Percentiles rank a stretch among this genome's conserved stretches.
Evolutionary conservation across 2,888 invertebrate species (phyloP).

Genomic region (Parasteatoda lunata): DNA sequence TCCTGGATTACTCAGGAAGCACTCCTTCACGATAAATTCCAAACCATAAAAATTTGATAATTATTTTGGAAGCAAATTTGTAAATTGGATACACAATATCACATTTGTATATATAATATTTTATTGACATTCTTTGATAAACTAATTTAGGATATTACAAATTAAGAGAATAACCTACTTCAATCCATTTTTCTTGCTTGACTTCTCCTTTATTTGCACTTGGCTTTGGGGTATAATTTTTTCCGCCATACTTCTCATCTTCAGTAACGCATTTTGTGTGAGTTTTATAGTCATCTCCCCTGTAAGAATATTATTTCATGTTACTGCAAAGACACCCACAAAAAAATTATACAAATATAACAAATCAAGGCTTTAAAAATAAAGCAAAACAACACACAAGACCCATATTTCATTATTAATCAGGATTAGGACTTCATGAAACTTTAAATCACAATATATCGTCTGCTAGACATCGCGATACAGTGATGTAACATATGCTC

Average conservation of each 20-base stretch:
- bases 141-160: no score
- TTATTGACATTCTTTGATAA: neutral
- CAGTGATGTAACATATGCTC: no score
- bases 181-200: slow-evolving; percentile 90
- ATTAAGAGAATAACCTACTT: slow-evolving; percentile 72
- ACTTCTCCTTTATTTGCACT: slow-evolving; percentile 82
- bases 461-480: no score
- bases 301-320: slow-evolving; percentile 73
- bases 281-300: slow-evolving; percentile 83
- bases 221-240: slow-evolving; percentile 64
- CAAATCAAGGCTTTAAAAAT: no score
- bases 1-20: no score
- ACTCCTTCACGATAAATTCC: no score
- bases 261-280: slow-evolving; percentile 91
- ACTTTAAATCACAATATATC: no score
- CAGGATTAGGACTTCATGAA: no score
- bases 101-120: neutral
- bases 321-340: no score
- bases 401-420: no score
- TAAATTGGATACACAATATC: neutral
- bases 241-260: slow-evolving; percentile 87
- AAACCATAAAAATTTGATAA: neutral
- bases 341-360: no score
- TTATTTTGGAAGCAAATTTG: neutral
- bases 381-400: no score